phyloP scores from a whole-genome alignment of 2,888 invertebrate genomes.

The Trisateles emortualis region DNA sequence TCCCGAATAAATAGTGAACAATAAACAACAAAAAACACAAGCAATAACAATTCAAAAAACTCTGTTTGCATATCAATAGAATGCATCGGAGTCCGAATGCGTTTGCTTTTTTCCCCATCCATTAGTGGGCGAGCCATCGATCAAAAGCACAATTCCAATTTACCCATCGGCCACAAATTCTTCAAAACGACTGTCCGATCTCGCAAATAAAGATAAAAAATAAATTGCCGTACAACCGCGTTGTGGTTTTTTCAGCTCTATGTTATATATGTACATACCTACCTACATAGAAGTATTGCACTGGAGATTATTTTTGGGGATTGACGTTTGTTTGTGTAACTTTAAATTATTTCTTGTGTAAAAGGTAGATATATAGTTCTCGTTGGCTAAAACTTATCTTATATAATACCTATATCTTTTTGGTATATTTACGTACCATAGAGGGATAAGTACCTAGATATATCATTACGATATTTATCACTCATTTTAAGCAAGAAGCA shows the following conservation, averaged over 20 bases:
- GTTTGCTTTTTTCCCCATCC: conserved; percentile 63
- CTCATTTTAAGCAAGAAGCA: too few relatives aligned
- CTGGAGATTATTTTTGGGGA: conserved; percentile 34
- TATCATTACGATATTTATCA: too few relatives aligned
- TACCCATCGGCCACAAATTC: conserved; percentile 83
- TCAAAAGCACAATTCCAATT: conserved; percentile 82
- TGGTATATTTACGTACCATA: too few relatives aligned
- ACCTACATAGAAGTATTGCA: conserved; percentile 29
- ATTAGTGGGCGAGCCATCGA: conserved; percentile 75
- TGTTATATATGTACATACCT: conserved; percentile 45
- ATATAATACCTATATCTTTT: too few relatives aligned
- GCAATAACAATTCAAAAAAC: conserved; percentile 55
- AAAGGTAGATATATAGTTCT: too few relatives aligned
- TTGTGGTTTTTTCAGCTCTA: conserved; percentile 48
- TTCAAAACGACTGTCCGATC: conserved; percentile 75
- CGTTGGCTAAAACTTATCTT: too few relatives aligned
- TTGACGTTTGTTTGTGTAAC: conserved; percentile 2
- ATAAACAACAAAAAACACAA: conserved; percentile 15
- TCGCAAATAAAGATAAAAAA: conserved; percentile 71
- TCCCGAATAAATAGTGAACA: not conserved
- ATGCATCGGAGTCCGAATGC: conserved; percentile 58
- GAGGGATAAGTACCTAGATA: too few relatives aligned
- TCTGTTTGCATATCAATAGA: conserved; percentile 67
- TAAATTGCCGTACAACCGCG: conserved; percentile 54
- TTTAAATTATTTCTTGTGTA: too few relatives aligned